These are phyloP conservation scores for Magallana angulata DNA, from an alignment of 1,140 invertebrate genomes.

Conservation along the genomic window DNA sequence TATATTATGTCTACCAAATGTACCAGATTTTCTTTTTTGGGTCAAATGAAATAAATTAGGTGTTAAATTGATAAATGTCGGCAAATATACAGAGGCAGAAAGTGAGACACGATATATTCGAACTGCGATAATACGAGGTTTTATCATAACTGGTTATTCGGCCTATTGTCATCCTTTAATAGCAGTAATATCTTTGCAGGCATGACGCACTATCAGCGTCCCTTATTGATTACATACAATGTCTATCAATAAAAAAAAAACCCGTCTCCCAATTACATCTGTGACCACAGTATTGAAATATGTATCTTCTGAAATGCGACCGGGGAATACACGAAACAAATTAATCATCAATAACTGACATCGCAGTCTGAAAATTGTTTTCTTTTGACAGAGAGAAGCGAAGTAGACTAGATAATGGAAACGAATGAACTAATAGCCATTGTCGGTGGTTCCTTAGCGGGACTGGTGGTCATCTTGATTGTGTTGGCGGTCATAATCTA, in stretches of 20 bases:
- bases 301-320: neutral
- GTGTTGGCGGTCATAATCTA: slow-evolving; percentile 51
- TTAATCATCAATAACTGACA: too few species aligned
- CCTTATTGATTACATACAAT: too few species aligned
- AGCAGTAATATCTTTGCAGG: too few species aligned
- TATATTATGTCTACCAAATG: neutral
- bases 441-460: slow-evolving; percentile 53
- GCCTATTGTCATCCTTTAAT: too few species aligned
- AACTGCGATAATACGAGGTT: too few species aligned
- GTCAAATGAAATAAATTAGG: neutral
- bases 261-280: neutral
- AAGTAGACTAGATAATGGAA: slow-evolving; percentile 39
- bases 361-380: neutral
- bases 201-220: too few species aligned
- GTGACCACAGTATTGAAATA: neutral
- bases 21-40: neutral
- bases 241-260: too few species aligned
- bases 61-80: neutral
- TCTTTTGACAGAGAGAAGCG: neutral
- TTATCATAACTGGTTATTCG: too few species aligned
- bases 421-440: slow-evolving; percentile 54
- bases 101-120: too few species aligned
- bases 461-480: slow-evolving; percentile 51
- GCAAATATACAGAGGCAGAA: neutral
- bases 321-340: too few species aligned